Conservation (phyloP, 2,113 vertebrate species). For the Bubo blakistoni region DNA sequence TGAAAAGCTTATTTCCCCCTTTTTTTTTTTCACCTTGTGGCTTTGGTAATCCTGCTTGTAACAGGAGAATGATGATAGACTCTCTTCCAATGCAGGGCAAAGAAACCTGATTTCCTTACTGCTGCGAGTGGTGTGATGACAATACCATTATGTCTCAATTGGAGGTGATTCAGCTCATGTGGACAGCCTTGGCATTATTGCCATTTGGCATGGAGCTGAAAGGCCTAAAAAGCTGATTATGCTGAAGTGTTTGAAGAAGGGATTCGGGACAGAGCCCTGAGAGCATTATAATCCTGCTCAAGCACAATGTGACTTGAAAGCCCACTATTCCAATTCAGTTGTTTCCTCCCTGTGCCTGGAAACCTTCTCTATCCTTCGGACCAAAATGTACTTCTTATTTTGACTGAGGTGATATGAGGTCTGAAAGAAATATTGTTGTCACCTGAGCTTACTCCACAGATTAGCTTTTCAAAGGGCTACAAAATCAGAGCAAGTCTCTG, state of each 20-base stretch:
- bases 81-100: background rate
- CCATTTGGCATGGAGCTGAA: conserved; percentile 22
- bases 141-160: background rate
- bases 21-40: background rate
- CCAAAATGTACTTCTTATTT: background rate
- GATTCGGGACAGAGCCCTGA: conserved; percentile 1
- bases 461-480: background rate
- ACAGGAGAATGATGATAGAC: background rate
- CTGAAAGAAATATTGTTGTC: background rate
- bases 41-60: background rate
- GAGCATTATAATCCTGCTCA: conserved; percentile 39
- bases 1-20: background rate
- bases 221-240: conserved; percentile 50
- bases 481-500: background rate
- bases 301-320: conserved; percentile 36
- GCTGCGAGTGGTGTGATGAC: background rate
- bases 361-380: background rate
- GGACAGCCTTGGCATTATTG: background rate
- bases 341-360: background rate
- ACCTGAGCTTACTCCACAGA: background rate
- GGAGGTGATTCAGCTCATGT: background rate
- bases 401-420: background rate
- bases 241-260: conserved; percentile 5
- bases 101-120: background rate
- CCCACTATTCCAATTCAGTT: background rate